Evolutionary conservation across 2,888 invertebrate genomes (phyloP).

Genomic region (Eucera pruinosa): DNA sequence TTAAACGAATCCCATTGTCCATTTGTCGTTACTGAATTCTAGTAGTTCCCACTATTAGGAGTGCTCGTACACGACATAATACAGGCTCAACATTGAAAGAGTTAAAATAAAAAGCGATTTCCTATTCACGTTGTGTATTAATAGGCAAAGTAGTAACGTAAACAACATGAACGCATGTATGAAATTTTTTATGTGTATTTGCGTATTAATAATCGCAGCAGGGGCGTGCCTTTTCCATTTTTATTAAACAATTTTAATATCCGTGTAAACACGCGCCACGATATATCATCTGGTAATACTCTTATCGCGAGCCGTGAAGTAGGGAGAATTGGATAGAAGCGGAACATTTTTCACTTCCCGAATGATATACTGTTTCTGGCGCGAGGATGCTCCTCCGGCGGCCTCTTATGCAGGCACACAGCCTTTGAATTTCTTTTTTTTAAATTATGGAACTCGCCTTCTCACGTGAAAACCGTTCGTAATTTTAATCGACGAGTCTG

Average conservation of each 20-base stretch:
- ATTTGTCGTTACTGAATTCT: too few species aligned
- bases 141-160: too few species aligned
- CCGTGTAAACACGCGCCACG: slow-evolving; percentile 67
- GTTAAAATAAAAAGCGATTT: too few species aligned
- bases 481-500: neutral
- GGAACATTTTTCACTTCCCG: slow-evolving; percentile 71
- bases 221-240: slow-evolving; percentile 35
- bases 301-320: slow-evolving; percentile 68
- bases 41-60: too few species aligned
- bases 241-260: slow-evolving; percentile 72
- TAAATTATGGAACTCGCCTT: slow-evolving; percentile 13
- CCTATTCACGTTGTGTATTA: too few species aligned
- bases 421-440: slow-evolving; percentile 40
- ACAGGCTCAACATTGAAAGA: too few species aligned
- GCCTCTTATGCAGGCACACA: slow-evolving; percentile 40
- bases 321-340: slow-evolving; percentile 70
- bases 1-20: too few species aligned
- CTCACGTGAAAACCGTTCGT: neutral
- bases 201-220: slow-evolving; percentile 46
- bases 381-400: slow-evolving; percentile 46
- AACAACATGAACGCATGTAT: slow-evolving; percentile 29
- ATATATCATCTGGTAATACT: slow-evolving; percentile 72
- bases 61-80: too few species aligned
- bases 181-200: too few species aligned
- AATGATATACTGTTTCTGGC: slow-evolving; percentile 68